Percentiles rank a stretch among this genome's conserved stretches.
phyloP scores from a whole-genome alignment of 2,113 vertebrate species.

The Equus przewalskii region DNA sequence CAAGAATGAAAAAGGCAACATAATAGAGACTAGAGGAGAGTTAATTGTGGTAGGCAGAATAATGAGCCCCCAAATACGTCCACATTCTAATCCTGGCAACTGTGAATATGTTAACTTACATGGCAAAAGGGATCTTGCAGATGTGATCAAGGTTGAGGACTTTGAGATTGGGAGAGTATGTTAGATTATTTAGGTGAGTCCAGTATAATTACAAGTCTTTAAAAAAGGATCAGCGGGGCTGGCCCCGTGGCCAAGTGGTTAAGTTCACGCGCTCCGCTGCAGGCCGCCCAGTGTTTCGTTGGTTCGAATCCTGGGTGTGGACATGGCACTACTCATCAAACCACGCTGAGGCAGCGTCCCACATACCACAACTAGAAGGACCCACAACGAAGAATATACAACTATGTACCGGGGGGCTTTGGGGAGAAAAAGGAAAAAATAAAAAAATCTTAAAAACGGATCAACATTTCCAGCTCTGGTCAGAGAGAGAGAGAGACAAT shows the following conservation, averaged over 20 bases:
- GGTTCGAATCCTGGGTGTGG: too few relatives aligned
- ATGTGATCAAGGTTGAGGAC: not conserved
- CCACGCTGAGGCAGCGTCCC: too few relatives aligned
- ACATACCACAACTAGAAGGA: too few relatives aligned
- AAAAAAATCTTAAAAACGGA: not conserved
- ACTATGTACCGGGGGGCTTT: too few relatives aligned
- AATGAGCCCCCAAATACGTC: not conserved
- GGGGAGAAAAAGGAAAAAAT: too few relatives aligned
- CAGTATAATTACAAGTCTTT: not conserved
- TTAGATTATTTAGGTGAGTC: not conserved
- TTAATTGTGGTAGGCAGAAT: not conserved
- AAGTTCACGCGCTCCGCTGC: too few relatives aligned
- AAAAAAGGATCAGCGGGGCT: not conserved
- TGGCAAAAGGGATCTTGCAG: not conserved
- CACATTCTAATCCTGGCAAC: not conserved
- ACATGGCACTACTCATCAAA: too few relatives aligned
- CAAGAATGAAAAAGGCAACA: not conserved
- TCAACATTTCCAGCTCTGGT: not conserved
- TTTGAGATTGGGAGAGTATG: not conserved
- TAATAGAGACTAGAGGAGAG: not conserved
- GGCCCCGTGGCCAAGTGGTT: too few relatives aligned
- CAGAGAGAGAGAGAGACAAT: not conserved
- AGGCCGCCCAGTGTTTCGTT: too few relatives aligned
- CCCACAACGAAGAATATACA: too few relatives aligned
- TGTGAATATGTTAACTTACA: not conserved